Evolutionary conservation across 1,140 invertebrate genomes (phyloP), one percentile per base, ranked within the genome.

Genomic region (Homarus americanus): DNA sequence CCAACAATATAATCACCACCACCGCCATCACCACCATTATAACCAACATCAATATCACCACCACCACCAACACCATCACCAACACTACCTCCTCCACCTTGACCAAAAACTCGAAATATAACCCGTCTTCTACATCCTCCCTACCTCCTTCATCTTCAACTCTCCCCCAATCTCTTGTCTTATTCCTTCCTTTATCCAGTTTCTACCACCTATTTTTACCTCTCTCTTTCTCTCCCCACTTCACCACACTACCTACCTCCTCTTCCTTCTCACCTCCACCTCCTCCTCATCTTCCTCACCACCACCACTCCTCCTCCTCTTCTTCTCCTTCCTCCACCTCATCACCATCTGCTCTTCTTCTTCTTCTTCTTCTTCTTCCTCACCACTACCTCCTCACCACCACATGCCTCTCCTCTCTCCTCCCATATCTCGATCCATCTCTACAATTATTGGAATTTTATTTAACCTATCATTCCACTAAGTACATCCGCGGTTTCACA

Each of bases 391-490:
- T 24, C 63, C 44, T 49, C 44, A 7, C 5, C 44, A 7, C 44
- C 15, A 5, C 5, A 5, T 49, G 5, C 15, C 44, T 15, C 44
- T 15, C 15, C 63, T 69, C 63, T 69, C 28, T 32, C n/a, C n/a
- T 9, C 63, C 63, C 63, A 28, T 69, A 40, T 40, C 36, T 44
- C 75, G 5, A 79, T 28, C 76, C 76, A 32, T 76, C 86, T 41
- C 40, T 38, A 40, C 53, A 40, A 44, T 63, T 79, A 40, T 72
- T 58, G 38, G 49, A 66, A 41, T 80, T 69, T 87, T 80, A 69
- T 79, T 87, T 87, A 87, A 79, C 86, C 86, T 78, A 75, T 87
- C 86, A 87, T 87, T 87, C 76, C 75, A 32, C 40, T 87, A 87
- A 87, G 86, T 87, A 87, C 86, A 87, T 63, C 58, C 49, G 86